Base-by-base conservation (phyloP, 64 coral and sea anemone genomes). In the Dendrophyllia cribrosa region DNA sequence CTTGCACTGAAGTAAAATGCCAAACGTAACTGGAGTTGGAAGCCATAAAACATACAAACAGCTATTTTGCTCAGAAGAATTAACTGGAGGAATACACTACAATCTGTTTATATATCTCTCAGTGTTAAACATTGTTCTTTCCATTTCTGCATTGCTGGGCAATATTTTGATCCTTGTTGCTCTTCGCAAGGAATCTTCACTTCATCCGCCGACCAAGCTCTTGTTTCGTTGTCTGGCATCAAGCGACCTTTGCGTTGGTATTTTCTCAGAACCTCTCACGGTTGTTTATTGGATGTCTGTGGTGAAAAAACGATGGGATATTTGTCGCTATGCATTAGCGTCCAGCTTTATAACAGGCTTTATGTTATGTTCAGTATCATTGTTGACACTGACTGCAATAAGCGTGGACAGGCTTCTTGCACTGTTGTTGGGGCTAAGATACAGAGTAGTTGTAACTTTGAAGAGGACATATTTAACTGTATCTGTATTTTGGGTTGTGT, bases 121-220 rank as follows among this genome's bases (percentile, higher is more conserved):
- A n/a, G 77, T 19, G 77, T 7, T 79, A 2, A 79, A 79, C 26
- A 79, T 79, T 23, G 3, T 79, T 4, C 19, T 79, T 22, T 79
- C 77, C 13, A 34, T 79, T 16, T 14, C 55, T 59, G 77, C 77
- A 34, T 25, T 79, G 59, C 6, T 79, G 8, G 77, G 77, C 5
- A 79, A 79, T 22, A 56, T n/a, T 79, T 13, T 79, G 52, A 79
- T 79, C 77, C 7, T 79, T 0, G n/a, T 79, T 1, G 77, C 77
- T 12, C 77, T 79, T 43, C 55, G 16, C 9, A 79, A 43, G 22
- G 55, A 59, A 20, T 59, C 77, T 15, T 79, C 77, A 14, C n/a
- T 79, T 60, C 77, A 60, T 16, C 55, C 77, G 9, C 9, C 77
- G 24, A 22, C 77, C 21, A 79, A 79, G 59, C 77, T 79, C 13